A percentile compares a stretch with the other conserved stretches of the same genome.
Evolutionary conservation across 2,113 vertebrate species (phyloP).

Genomic region (Melozone crissalis): DNA sequence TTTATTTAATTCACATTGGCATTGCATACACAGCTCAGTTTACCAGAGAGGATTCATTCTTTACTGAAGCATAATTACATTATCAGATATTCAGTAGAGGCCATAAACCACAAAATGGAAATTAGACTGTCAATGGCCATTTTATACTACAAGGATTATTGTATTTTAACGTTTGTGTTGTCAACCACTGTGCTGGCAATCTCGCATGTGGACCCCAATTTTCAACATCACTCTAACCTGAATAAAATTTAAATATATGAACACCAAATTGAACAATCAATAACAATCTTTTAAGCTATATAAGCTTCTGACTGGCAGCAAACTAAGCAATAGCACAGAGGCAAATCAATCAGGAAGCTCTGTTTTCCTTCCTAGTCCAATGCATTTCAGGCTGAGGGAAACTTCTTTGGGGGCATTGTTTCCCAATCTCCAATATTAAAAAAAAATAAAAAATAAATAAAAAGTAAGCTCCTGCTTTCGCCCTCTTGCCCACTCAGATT

Average conservation of each 20-base stretch:
- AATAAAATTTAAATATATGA: conserved; percentile 74
- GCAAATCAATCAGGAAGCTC: conserved; percentile 51
- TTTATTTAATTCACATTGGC: conserved; percentile 73
- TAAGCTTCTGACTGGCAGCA: conserved; percentile 53
- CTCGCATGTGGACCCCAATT: conserved; percentile 61
- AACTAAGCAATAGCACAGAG: conserved; percentile 23
- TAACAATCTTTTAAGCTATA: conserved; percentile 61
- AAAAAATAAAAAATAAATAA: background rate
- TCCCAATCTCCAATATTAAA: background rate
- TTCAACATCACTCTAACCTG: conserved; percentile 70
- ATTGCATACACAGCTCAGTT: conserved; percentile 68
- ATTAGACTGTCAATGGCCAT: conserved; percentile 67
- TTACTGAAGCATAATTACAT: conserved; percentile 72
- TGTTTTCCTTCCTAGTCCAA: conserved; percentile 4
- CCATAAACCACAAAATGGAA: conserved; percentile 77
- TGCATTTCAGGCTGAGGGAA: background rate
- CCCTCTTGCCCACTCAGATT: conserved; percentile 70
- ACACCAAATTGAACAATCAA: conserved; percentile 66
- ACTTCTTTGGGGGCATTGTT: conserved; percentile 26
- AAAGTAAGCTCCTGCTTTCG: conserved; percentile 30
- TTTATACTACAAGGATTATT: conserved; percentile 70
- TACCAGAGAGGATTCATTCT: conserved; percentile 71
- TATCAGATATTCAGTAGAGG: conserved; percentile 78
- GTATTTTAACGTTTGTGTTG: conserved; percentile 69
- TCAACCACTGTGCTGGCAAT: conserved; percentile 47